Base-by-base conservation (phyloP, 2,797 vertebrate species). In the Enteromius thamalakanensis region DNA sequence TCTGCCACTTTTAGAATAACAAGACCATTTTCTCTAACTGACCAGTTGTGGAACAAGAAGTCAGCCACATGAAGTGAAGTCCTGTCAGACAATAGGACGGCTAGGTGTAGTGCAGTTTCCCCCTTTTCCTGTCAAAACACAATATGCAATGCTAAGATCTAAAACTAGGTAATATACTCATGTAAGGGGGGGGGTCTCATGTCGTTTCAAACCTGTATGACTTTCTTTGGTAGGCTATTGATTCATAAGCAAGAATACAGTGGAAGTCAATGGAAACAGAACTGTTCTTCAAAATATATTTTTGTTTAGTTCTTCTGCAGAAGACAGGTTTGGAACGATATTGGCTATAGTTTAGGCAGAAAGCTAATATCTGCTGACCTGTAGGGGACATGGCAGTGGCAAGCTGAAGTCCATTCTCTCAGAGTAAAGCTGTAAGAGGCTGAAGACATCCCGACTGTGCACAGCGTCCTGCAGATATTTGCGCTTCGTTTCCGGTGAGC, bases 11-110 rank as follows among this genome's bases (percentile, higher is more conserved):
- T 34, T 15, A 26, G 21, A 58, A 64, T 55, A 23, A 62, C 1
- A 23, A 49, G 40, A 1, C 3, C 0, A 21, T 58, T 2, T 42
- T 60, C 71, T 45, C 6, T 62, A 58, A 47, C 90, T 89, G 85
- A 94, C 94, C 94, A 91, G 87, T 95, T 97, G 89, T 95, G 95
- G 53, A 95, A 94, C 76, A 97, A 89, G 88, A 97, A 97, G 90
- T 97, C 96, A 17, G 96, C 91, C 64, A 96, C 94, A 89, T 96
- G 96, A 71, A 96, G 91, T 1, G 96, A 96, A 0, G 94, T 96
- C 83, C 91, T 92, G 90, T 96, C 96, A 71, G 94, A 93, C 88
- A 95, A 84, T 79, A 96, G 87, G 76, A 96, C 92, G 1, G 95
- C 95, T 47, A 96, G 88, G 83, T 97, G 96, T 6, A 97, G 91